Base-by-base conservation (phyloP, 2,888 invertebrate genomes). In the Latrodectus elegans region DNA sequence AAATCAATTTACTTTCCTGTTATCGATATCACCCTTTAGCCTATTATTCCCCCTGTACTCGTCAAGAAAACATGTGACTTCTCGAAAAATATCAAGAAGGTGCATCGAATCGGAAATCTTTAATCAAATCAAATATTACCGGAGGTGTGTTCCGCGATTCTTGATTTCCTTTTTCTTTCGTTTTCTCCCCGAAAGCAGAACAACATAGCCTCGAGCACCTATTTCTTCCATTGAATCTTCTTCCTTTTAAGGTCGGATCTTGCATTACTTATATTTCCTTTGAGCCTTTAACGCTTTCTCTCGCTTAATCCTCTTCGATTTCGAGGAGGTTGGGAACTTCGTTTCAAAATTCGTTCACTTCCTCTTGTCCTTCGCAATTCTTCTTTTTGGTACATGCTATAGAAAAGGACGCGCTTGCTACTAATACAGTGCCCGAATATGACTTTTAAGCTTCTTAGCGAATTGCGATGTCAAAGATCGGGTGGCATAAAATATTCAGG, bases 401-500 rank as follows among this genome's bases (percentile, higher is more conserved):
- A 12, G 60, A 51, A 76, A 51, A 74, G 55, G 38, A 51, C 15
- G 10, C 60, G 6, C 11, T 22, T n/a, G 14, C 51, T 15, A 15
- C 38, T 38, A 38, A 38, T 38, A 38, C 38, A 51, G 51, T 9
- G 12, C 8, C 11, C 8, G 65, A 12, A 26, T 74, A 55, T 74
- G 74, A 55, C 65, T 76, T 76, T 49, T 76, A 76, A 76, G 76
- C 49, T 51, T 49, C 65, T 76, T 76, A 76, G 76, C 12, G 76
- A 64, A 9, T 51, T 22, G 55, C 65, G n/a, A 38, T 15, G 60
- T 60, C 26, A 38, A 26, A 15, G 12, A 26, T 55, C 38, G 38
- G 60, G 22, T 74, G 55, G 17, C 65, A 76, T 76, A 60, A 76
- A 76, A 76, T 76, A 76, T 76, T 76, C 76, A 76, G n/a, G 65